A percentile compares a stretch with the other conserved stretches of the same genome.
Conservation (phyloP, 1,140 invertebrate genomes). For the Sesamia nonagrioides region DNA sequence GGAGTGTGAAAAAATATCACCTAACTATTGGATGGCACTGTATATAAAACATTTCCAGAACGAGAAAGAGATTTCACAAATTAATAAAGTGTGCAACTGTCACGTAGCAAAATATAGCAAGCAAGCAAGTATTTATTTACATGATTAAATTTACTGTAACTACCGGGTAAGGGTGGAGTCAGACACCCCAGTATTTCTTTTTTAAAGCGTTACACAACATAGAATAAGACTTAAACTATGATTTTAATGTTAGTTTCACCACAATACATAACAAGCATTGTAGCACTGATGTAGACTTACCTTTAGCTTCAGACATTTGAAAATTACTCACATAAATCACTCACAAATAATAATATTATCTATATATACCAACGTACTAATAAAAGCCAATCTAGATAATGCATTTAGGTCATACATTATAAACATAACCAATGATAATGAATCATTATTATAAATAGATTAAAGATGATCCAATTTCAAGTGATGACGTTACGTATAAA, state of each 20-base stretch:
- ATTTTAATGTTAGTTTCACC: background rate
- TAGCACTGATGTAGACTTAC: conserved; percentile 6
- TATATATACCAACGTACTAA: conserved; percentile 18
- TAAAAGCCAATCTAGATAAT: conserved; percentile 44
- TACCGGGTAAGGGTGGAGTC: too few species aligned
- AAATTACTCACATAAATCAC: conserved; percentile 33
- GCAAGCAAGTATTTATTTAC: too few species aligned
- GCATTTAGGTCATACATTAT: conserved; percentile 35
- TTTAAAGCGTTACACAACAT: too few species aligned
- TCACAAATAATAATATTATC: conserved; percentile 9
- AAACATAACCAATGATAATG: conserved; percentile 31
- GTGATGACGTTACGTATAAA: conserved; percentile 21
- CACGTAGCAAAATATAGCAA: too few species aligned
- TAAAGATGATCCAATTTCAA: conserved; percentile 32
- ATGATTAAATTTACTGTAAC: too few species aligned
- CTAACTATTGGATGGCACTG: too few species aligned
- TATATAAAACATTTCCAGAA: too few species aligned
- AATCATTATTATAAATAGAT: conserved; percentile 42
- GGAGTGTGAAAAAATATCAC: too few species aligned
- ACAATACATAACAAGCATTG: background rate
- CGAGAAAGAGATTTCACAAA: too few species aligned
- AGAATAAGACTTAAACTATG: too few species aligned
- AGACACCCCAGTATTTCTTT: too few species aligned
- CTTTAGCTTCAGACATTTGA: conserved; percentile 17
- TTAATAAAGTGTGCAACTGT: too few species aligned